Base-by-base conservation (phyloP, 30 jellyfish, hydroid and myxozoan genomes). In the Haliclystus octoradiatus region DNA sequence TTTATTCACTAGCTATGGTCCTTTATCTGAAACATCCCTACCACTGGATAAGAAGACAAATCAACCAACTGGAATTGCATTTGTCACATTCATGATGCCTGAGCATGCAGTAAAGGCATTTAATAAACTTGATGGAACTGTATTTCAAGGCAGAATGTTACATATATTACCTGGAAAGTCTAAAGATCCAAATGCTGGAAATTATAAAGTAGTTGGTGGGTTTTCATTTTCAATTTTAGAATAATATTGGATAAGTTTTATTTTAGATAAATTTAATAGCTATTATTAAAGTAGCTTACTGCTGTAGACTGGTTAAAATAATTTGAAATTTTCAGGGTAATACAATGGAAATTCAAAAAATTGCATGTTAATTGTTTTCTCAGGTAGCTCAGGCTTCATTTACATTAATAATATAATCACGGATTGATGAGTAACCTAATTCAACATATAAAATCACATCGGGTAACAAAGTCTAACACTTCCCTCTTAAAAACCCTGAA, bases 41-140 rank as follows among this genome's bases (percentile, higher is more conserved):
- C 99, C 99, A 30, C 77, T 83, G 22, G 96, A 92, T 57, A 92
- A 78, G 49, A 63, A 83, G 49, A 83, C 94, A 13, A 75, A 70
- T 34, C 63, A 82, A 31, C 33, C 90, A 14, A 92, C 85, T 14
- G 99, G 99, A 13, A 68, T 76, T 68, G 99, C 88, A 19, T 83
- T 77, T 73, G 96, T 92, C 13, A 92, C 99, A 13, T 92, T 76
- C 67, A 78, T 82, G 84, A 71, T 82, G 89, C 96, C 99, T 25
- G 95, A 83, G 64, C 94, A 92, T 65, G 95, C 96, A 2, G 96
- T 92, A 23, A 63, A 49, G 25, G 99, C 99, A 19, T 68, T 75
- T 62, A 70, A 77, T 71, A 87, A 52, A 13, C 30, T 92, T 53
- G 95, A 92, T 49, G 95, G 99, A 0, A 64, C 64, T 9, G 75